phyloP scores from a whole-genome alignment of 2,113 vertebrate genomes.

The Ailurus styani region DNA sequence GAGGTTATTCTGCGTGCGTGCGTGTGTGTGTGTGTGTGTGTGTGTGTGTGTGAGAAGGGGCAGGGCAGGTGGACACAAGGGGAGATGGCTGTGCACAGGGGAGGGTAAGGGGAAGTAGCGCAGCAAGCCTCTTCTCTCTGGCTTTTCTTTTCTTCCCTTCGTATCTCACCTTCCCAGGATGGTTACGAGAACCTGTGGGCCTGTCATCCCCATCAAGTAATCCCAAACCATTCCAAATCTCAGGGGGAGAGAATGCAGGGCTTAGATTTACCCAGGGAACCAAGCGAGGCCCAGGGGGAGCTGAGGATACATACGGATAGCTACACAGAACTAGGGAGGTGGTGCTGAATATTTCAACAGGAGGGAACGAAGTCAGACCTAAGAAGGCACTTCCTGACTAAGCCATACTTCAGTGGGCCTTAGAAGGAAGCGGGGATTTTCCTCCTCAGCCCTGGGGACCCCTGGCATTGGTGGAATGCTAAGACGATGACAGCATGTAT shows the following conservation, averaged over 20 bases:
- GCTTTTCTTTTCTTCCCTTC: neutral
- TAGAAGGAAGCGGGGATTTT: neutral
- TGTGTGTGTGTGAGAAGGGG: neutral
- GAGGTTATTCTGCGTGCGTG: neutral
- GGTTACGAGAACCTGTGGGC: neutral
- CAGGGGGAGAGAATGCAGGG: neutral
- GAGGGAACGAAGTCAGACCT: neutral
- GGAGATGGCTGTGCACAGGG: neutral
- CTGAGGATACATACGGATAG: neutral
- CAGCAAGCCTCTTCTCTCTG: neutral
- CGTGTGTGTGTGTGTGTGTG: neutral
- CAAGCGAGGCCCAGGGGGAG: neutral
- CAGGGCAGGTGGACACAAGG: no score
- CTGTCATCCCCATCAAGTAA: neutral
- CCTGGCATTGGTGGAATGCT: neutral
- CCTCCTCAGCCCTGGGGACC: neutral
- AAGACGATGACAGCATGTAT: neutral
- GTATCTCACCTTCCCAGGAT: neutral
- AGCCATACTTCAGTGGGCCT: neutral
- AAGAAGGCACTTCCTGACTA: slow-evolving; percentile 1
- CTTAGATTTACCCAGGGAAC: neutral
- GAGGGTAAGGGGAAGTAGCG: neutral
- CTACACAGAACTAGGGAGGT: neutral
- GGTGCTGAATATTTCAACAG: neutral
- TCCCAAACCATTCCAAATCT: neutral